These are phyloP conservation scores for Artibeus lituratus DNA, from an alignment of 2,797 vertebrate genomes.

Conservation along the genomic window DNA sequence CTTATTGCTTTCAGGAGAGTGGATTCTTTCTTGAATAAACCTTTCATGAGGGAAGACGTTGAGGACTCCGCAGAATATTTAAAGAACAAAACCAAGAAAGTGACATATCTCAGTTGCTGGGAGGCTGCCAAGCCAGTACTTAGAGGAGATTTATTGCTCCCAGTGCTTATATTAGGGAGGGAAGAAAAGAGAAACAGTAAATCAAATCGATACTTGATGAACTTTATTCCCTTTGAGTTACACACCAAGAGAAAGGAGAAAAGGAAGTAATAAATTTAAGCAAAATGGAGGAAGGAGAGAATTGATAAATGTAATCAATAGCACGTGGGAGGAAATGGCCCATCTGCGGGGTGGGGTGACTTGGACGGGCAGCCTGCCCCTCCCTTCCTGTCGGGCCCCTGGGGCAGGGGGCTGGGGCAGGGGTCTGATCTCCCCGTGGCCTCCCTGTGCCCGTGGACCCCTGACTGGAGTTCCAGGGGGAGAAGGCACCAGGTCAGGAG, in stretches of 20 bases:
- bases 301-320: slow-evolving; percentile 57
- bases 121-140: slow-evolving; percentile 51
- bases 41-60: slow-evolving; percentile 49
- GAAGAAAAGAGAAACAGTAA: slow-evolving; percentile 50
- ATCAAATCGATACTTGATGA: slow-evolving; percentile 64
- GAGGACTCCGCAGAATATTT: slow-evolving; percentile 42
- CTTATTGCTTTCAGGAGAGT: neutral
- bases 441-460: accelerated
- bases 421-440: neutral
- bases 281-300: slow-evolving; percentile 49
- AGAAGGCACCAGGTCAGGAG: neutral
- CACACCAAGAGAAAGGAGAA: slow-evolving; percentile 57
- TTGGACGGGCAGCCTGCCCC: neutral
- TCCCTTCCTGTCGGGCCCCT: neutral
- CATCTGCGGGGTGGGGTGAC: neutral
- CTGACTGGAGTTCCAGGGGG: neutral
- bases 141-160: slow-evolving; percentile 68
- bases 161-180: slow-evolving; percentile 44
- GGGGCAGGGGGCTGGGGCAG: neutral
- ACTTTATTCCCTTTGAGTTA: slow-evolving; percentile 63
- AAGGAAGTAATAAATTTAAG: slow-evolving; percentile 73
- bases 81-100: slow-evolving; percentile 48
- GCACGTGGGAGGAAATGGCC: slow-evolving; percentile 57
- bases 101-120: slow-evolving; percentile 49
- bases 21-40: slow-evolving; percentile 45